Base-by-base conservation (phyloP, 2,797 vertebrate species). In the Lacerta viridis region DNA sequence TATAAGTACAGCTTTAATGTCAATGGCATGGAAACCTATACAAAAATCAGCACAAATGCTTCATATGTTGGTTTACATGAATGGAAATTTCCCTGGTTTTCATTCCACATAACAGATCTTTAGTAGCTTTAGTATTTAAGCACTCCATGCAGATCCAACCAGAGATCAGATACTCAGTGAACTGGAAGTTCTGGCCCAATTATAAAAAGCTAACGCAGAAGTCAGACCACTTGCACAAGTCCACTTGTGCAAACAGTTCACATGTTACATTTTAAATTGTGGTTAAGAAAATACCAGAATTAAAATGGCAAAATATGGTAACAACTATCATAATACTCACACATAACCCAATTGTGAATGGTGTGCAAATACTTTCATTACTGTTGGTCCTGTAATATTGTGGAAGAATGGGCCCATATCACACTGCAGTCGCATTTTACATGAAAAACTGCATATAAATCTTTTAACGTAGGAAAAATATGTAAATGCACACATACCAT, bases 101-200 rank as follows among this genome's bases (percentile, higher is more conserved):
- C 5, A 33, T 66, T 81, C 39, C 74, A 20, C 78, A 66, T 46
- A 39, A 75, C 13, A 29, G 29, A 80, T 74, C 61, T 66, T 80
- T 23, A 88, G 64, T 74, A 43, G 5, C 46, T 71, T 55, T 71
- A 71, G 29, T 72, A 55, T 80, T 87, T 41, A 80, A 80, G 55
- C 29, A 39, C 23, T 23, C 6, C 33, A 55, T 71, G 43, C 25
- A 46, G 39, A 74, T n/a, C 13, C 23, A 11, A 66, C 4, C 10
- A 41, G 18, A 88, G 11, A 59, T n/a, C 74, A 59, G 36, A 27
- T 61, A 10, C 18, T 29, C 10, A 39, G 18, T 55, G 17, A 69
- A 50, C 33, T 39, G 17, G 50, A 50, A 50, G 50, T 13, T 50
- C 50, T 50, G 50, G 61, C 39, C 3, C 41, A 15, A 69, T 7